Base-by-base conservation (phyloP, 2,797 vertebrate genomes). In the Sebastes vulpes region DNA sequence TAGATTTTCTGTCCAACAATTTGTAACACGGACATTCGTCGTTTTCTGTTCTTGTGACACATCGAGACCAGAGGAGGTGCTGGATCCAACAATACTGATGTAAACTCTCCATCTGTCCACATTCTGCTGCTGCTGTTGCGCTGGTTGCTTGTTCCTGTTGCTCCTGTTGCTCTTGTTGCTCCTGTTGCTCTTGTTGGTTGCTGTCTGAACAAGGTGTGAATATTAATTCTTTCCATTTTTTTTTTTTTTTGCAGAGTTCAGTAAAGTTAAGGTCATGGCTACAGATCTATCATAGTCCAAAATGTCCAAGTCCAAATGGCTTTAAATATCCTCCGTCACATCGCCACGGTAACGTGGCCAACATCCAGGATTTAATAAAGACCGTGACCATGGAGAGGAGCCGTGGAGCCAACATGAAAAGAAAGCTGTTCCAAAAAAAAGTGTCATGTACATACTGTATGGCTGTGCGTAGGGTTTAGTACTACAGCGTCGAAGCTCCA, bases 401-500 rank as follows among this genome's bases (percentile, higher is more conserved):
- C 65, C 2, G 32, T 68, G 50, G 52, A 59, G 65, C 42, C 67
- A 85, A 79, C 38, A 68, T 76, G 31, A 70, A 74, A 66, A 23
- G 4, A 64, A 73, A 65, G n/a, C 8, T 31, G 18, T 21, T 60
- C n/a, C 61, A 46, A 46, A 23, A 25, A 46, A 75, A 82, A 72
- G 59, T 67, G 79, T 85, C 57, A 63, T 10, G 46, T 84, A 83
- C 68, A 70, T 72, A 54, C 9, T 75, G 58, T 54, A 68, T 66
- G 59, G 11, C 78, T 84, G 65, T 77, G 56, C 6, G 23, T 80
- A 81, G 57, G 60, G 54, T 72, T 77, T 68, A 66, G 60, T 66
- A 61, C 61, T 54, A 64, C 76, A 72, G 79, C 72, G 78, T 14
- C 46, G 28, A 85, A 88, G 87, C 79, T 89, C 54, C 75, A 20